Conservation (phyloP, 2,888 invertebrate species). For the Amiota communis region DNA sequence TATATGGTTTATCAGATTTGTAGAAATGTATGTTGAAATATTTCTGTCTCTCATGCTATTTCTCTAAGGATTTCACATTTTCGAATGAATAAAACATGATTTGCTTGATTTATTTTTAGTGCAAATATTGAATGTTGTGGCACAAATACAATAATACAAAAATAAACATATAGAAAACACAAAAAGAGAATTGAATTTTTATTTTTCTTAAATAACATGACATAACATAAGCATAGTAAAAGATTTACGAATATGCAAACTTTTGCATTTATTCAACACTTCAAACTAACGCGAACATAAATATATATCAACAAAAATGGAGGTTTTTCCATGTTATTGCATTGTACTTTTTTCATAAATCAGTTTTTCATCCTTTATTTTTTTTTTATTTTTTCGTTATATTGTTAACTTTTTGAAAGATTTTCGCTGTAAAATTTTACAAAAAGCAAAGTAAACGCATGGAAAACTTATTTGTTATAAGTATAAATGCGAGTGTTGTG, state of each 20-base stretch:
- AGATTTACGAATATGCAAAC: not conserved
- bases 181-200: not conserved
- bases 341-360: conserved; percentile 6
- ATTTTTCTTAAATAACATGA: not conserved
- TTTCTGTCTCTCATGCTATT: too few relatives aligned
- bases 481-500: conserved; percentile 22
- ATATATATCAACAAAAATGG: conserved; percentile 11
- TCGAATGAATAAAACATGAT: too few relatives aligned
- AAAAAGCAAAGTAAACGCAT: conserved; percentile 1
- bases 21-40: too few relatives aligned
- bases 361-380: not conserved
- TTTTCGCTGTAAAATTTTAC: conserved; percentile 7
- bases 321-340: not conserved
- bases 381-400: not conserved
- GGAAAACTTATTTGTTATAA: not conserved
- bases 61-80: too few relatives aligned
- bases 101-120: too few relatives aligned
- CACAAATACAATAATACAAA: too few relatives aligned
- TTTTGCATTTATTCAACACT: conserved; percentile 11
- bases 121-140: too few relatives aligned
- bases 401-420: not conserved
- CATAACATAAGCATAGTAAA: not conserved
- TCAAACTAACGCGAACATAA: not conserved
- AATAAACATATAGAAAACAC: too few relatives aligned
- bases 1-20: too few relatives aligned